Base-by-base conservation (phyloP, 1,140 invertebrate species). In the Pygmarrhopalites habei region DNA sequence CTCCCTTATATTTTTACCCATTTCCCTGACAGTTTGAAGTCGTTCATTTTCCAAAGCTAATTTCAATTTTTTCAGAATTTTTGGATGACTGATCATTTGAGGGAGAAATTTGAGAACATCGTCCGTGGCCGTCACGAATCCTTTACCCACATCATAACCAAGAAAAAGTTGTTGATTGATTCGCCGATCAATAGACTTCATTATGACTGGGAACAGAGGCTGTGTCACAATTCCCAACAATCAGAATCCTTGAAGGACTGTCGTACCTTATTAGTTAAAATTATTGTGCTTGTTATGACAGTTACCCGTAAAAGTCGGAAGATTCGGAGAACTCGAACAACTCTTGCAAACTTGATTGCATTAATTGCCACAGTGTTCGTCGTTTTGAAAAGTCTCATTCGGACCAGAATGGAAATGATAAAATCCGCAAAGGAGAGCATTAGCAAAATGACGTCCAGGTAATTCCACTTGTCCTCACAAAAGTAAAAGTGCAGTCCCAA, bases 81-180 rank as follows among this genome's bases (percentile, higher is more conserved):
- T 63, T 28, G 58, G 58, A 44, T 82, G 77, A 44, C 82, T 79
- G 2, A 82, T 77, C 63, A 83, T 75, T 63, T 82, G 80, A n/a
- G 80, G 78, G 2, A 83, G 72, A 12, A 81, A 72, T 41, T 77
- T 79, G 17, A 77, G 73, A 0, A 82, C 80, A 70, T 83, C 82
- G 65, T 81, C 80, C 35, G 81, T 77, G 0, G 79, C 81, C 0
- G 77, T 76, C 15, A 82, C 79, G 60, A 79, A 83, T 15, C 81
- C 81, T 73, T 80, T 73, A 2, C 73, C 64, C 26, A 71, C 32
- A 26, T 71, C 69, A 61, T 66, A 71, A 15, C 65, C 69, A 25
- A 71, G 58, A 39, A 67, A 71, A 1, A 71, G 26, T 43, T 64
- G 49, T 2, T 41, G 4, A 47, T 71, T 67, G 2, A 71, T 59